Evolutionary conservation across 2,797 vertebrate genomes (phyloP).

Genomic region (Chloroceryle amazona): DNA sequence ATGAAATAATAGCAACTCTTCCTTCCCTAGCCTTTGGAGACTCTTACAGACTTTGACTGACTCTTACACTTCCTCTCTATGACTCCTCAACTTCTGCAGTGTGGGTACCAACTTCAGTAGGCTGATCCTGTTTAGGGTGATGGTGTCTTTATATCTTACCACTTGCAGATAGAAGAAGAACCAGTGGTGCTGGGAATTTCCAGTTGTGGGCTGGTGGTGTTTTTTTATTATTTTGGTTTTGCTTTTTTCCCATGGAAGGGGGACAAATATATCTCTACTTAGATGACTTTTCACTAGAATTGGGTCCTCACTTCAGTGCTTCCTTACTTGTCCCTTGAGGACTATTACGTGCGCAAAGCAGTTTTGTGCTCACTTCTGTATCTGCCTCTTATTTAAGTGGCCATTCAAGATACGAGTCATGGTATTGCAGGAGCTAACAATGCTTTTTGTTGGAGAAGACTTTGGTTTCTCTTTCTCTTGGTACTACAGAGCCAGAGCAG

Average conservation of each 20-base stretch:
- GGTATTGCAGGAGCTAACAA: background rate
- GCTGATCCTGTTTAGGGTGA: background rate
- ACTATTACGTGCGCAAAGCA: fast-evolving
- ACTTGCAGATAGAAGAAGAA: background rate
- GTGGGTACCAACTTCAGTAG: background rate
- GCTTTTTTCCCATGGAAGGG: background rate
- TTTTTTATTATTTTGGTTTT: too few relatives aligned
- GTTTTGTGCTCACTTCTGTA: background rate
- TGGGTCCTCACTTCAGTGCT: background rate
- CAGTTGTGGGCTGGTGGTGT: background rate
- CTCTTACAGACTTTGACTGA: background rate
- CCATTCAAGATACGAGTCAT: background rate
- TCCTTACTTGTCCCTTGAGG: background rate
- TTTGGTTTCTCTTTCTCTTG: background rate
- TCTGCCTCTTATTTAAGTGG: background rate
- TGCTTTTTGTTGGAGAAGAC: background rate
- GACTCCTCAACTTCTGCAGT: background rate
- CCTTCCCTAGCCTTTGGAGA: background rate
- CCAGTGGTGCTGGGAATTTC: background rate
- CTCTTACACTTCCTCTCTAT: background rate
- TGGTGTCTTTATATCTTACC: background rate
- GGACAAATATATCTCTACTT: background rate
- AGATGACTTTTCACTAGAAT: background rate
- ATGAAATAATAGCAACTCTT: background rate
- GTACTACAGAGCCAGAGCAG: background rate